Evolutionary conservation across 2,888 invertebrate genomes (phyloP), one percentile per base, ranked within the genome.

Genomic region (Orchestes rusci): DNA sequence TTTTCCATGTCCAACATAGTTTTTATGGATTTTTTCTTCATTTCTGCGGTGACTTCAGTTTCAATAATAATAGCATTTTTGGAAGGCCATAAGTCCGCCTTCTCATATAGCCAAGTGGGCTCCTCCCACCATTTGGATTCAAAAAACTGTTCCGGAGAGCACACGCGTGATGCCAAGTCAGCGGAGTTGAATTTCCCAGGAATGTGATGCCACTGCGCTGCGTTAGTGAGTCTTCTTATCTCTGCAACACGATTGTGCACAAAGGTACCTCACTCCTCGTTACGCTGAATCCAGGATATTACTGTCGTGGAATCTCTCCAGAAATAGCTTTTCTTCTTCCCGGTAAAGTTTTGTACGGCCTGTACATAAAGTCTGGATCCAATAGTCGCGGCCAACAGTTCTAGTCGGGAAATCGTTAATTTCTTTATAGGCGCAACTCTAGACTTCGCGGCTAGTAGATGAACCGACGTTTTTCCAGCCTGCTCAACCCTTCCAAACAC

Each of bases 121-220:
- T 60, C 61, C 48, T 55, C 50, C 63, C 60, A 63, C 62, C 62
- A 64, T 52, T 41, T 36, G 4, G 56, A 53, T 17, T 59, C 45
- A 5, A 56, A 3, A 2, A 64, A 48, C 12, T 56, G 39, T 32
- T 50, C 35, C 2, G 54, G 48, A 10, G 41, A 39, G 45, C 62
- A 62, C 3, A 61, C 63, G 23, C 61, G 34, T 2, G 60, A 62
- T 3, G 59, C 59, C 4, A 60, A 39, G 45, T 63, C 61, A 2
- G 61, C 62, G 4, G 60, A 3, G 63, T 46, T 49, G 59, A 56
- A n/a, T 45, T 20, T n/a, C n/a, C n/a, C n/a, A n/a, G n/a, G n/a
- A n/a, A n/a, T n/a, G n/a, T n/a, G n/a, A n/a, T n/a, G n/a, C 62
- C 62, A 64, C 1, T 20, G 2, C 33, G 18, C 10, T 52, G 43